Conservation (phyloP, 2,797 vertebrate genomes). For the Trematomus bernacchii region DNA sequence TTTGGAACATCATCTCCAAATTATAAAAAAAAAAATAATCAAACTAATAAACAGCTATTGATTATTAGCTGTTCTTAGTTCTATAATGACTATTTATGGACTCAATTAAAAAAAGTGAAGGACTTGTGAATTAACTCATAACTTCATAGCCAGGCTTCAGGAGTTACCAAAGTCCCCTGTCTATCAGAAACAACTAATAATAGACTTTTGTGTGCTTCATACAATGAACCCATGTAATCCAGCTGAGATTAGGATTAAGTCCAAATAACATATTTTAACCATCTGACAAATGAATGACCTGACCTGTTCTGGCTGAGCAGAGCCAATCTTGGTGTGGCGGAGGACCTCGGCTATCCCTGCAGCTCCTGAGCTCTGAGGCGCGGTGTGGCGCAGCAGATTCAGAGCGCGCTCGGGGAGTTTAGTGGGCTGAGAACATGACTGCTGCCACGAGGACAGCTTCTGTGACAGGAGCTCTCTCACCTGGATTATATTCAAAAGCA, state of each 20-base stretch:
- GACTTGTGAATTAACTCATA: neutral
- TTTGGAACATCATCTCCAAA: neutral
- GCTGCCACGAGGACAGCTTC: slow-evolving; percentile 89
- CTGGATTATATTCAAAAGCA: slow-evolving; percentile 65
- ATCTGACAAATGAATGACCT: slow-evolving; percentile 7
- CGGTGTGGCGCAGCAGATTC: slow-evolving; percentile 88
- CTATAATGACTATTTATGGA: neutral
- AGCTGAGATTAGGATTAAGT: neutral
- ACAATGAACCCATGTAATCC: neutral
- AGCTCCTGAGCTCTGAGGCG: slow-evolving; percentile 82
- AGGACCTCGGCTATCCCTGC: slow-evolving; percentile 86
- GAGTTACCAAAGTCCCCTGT: neutral
- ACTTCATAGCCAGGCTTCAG: neutral
- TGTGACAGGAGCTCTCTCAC: slow-evolving; percentile 89
- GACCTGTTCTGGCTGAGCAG: slow-evolving; percentile 82
- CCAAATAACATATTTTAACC: no score
- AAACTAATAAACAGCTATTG: no score
- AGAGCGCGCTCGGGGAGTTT: slow-evolving; percentile 88
- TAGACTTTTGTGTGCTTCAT: slow-evolving; percentile 3
- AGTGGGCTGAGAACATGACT: slow-evolving; percentile 88
- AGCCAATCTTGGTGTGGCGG: slow-evolving; percentile 82
- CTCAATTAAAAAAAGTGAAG: neutral
- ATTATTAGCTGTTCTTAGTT: neutral
- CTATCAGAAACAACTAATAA: neutral
- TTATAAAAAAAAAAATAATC: neutral